A percentile compares a stretch with the other conserved stretches of the same genome.
Evolutionary conservation across 2,113 vertebrate species (phyloP).

Genomic region (Ctenodactylus gundi): DNA sequence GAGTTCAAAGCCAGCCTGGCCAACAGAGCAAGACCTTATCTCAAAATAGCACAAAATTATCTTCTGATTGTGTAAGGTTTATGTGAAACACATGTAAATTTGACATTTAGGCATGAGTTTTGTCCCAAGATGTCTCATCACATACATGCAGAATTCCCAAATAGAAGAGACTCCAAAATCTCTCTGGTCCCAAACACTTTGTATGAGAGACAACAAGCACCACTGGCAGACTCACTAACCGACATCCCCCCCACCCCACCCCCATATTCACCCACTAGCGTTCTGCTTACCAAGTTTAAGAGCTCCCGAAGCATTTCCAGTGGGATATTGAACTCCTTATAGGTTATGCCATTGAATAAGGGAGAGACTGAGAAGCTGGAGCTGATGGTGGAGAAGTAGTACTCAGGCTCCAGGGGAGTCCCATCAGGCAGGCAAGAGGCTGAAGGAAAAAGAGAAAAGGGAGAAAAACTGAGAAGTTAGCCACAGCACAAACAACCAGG

Average conservation of each 20-base stretch:
- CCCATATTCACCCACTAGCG: not conserved
- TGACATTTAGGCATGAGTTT: not conserved
- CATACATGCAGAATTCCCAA: not conserved
- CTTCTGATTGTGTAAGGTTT: not conserved
- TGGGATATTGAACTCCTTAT: slow-evolving; percentile 91
- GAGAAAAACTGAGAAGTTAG: not conserved
- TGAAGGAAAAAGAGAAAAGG: slow-evolving; percentile 67
- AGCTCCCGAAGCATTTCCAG: slow-evolving; percentile 91
- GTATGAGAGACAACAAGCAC: not conserved
- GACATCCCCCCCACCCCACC: accelerated
- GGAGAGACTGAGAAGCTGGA: slow-evolving; percentile 97
- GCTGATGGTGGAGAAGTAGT: slow-evolving; percentile 94
- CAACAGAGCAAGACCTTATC: not conserved
- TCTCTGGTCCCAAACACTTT: not conserved
- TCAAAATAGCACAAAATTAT: not conserved
- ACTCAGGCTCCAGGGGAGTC: slow-evolving; percentile 90
- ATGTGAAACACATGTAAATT: not conserved
- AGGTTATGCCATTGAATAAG: slow-evolving; percentile 89
- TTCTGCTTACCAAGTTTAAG: slow-evolving; percentile 88
- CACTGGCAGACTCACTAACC: not conserved
- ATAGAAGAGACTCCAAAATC: not conserved
- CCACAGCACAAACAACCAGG: accelerated
- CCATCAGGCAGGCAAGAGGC: slow-evolving; percentile 92
- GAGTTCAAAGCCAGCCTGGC: not conserved
- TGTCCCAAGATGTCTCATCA: not conserved